Evolutionary conservation across 2,113 vertebrate genomes (phyloP).

Genomic region (Percina caprodes): DNA sequence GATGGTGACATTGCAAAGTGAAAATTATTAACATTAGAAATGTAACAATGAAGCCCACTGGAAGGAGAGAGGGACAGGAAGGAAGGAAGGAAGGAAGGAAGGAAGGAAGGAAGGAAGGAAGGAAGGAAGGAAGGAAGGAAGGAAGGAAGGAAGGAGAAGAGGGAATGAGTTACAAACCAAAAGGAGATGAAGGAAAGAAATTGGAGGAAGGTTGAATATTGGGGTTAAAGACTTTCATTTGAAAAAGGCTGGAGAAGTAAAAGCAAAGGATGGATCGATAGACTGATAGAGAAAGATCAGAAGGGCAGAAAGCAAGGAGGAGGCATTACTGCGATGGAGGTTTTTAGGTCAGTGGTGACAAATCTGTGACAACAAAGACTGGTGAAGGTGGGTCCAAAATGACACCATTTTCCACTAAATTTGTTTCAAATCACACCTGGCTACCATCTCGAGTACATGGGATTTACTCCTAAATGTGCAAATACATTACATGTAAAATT

Average conservation of each 20-base stretch:
- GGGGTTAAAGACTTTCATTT: slow-evolving; percentile 18
- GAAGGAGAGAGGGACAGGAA: not conserved
- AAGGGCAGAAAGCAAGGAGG: slow-evolving; percentile 15
- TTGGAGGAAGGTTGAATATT: not conserved
- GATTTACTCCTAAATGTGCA: not conserved
- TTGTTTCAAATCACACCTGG: not conserved
- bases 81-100: no score
- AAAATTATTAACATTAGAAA: slow-evolving; percentile 58
- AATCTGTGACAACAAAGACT: slow-evolving; percentile 13
- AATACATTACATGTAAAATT: not conserved
- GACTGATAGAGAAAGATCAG: slow-evolving; percentile 56
- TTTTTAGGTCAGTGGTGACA: slow-evolving; percentile 7
- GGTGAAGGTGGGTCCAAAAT: slow-evolving; percentile 6
- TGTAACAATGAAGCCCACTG: slow-evolving; percentile 36
- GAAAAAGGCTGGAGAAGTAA: slow-evolving; percentile 3
- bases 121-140: no score
- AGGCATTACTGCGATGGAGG: not conserved
- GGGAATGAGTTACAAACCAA: slow-evolving; percentile 4
- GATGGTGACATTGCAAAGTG: slow-evolving; percentile 43
- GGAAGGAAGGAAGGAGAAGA: no score
- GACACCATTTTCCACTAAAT: not conserved
- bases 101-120: no score
- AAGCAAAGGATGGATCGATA: slow-evolving; percentile 46
- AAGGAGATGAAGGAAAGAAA: not conserved
- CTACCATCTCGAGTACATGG: no score